Base-by-base conservation (phyloP, 2,113 vertebrate species). In the Anguilla japonica region DNA sequence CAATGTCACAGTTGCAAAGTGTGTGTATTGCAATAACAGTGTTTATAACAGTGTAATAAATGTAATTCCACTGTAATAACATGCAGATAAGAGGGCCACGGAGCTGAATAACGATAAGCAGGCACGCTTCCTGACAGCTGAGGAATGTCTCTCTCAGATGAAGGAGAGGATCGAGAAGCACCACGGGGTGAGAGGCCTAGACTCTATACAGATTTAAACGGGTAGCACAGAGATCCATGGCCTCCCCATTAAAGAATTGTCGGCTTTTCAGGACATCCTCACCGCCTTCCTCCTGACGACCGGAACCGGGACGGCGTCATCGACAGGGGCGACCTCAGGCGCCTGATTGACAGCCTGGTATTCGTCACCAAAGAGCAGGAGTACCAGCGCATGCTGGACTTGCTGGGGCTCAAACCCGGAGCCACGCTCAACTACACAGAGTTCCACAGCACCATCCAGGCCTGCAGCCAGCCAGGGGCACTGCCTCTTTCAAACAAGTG, bases 261-360 rank as follows among this genome's bases (percentile, higher is more conserved):
- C 81, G 90, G 88, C 85, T 80, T 91, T 71, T 34, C 89, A 96
- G 96, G 92, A 95, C 87, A 86, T 91, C 41, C 95, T 93, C 89
- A 86, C 94, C 22, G 95, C 93, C 63, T 96, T 96, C 92, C 92
- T 86, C 79, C 89, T 93, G 89, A 91, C 90, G 95, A 96, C 92
- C 90, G 84, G 1, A 93, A 95, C 84, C 87, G 84, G 57, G 93
- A 95, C 0, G 91, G 94, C n/a, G 43, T 92, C 41, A 56, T 96
- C 29, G 90, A 67, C 57, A 90, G 91, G 90, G 86, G 41, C 2
- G 93, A 95, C 85, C 92, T 97, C 4, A 89, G 34, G 60, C 57
- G 40, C 0, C 85, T 95, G 79, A 90, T 93, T 40, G 85, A 84
- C 39, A 94, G 85, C 43, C 88, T 96, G 67, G 88, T 92, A 40